phyloP scores from a whole-genome alignment of 2,797 vertebrate species.

The Morelia viridis region DNA sequence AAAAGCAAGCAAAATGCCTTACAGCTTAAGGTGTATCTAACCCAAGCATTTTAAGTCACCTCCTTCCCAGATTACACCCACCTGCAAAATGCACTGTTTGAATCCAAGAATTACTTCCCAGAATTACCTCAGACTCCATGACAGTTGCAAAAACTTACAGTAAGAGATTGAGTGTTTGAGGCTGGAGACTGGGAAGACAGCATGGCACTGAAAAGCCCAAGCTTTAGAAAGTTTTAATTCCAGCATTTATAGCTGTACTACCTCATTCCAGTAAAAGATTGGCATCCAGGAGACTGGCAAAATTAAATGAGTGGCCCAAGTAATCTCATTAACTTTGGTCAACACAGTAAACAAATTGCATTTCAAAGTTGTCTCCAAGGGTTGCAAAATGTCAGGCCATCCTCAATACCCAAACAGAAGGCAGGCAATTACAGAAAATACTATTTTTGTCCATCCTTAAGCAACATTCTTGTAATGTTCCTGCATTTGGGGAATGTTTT shows the following conservation, averaged over 20 bases:
- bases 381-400: constrained; percentile 31
- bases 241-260: constrained; percentile 46
- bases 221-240: constrained; percentile 57
- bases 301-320: constrained; percentile 65
- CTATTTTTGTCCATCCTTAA: constrained; percentile 56
- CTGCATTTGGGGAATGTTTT: constrained; percentile 55
- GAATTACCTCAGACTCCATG: neutral
- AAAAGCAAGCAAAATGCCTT: neutral
- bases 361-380: constrained; percentile 59
- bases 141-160: constrained; percentile 24
- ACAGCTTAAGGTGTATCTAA: neutral
- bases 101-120: constrained; percentile 4
- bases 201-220: constrained; percentile 42
- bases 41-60: neutral
- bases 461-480: constrained; percentile 57
- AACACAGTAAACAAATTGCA: constrained; percentile 69
- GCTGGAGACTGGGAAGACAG: neutral
- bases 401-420: constrained; percentile 6
- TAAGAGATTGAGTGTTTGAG: constrained; percentile 47
- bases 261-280: constrained; percentile 45
- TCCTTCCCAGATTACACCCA: neutral
- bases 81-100: neutral
- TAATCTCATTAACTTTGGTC: constrained; percentile 71
- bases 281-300: constrained; percentile 61
- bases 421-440: constrained; percentile 37